Base-by-base conservation (phyloP, 2,888 invertebrate genomes). In the Sesia bembeciformis region DNA sequence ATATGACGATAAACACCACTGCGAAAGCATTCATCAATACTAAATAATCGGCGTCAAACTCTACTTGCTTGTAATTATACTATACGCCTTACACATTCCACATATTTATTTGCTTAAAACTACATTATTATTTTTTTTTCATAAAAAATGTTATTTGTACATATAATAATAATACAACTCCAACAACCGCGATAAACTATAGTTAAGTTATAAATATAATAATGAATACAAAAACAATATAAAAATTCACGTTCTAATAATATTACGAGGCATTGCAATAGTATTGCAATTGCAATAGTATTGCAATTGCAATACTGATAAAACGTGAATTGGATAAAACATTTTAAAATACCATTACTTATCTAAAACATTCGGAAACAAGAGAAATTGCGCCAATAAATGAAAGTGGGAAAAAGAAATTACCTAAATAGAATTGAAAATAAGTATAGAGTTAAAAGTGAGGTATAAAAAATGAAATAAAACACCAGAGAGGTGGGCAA, bases 61-160 rank as follows among this genome's bases (percentile, higher is more conserved):
- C 46, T 46, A 46, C 8, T 46, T 23, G 8, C 23, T 46, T 46
- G 23, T 23, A n/a, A 46, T 7, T 8, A 7, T 46, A 60, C 58
- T 65, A 68, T 64, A 69, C 7, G 46, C 8, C 23, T 46, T 23
- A 23, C 8, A 23, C 7, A 46, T 46, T 46, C 23, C 8, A 46
- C 8, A 46, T 46, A 46, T 46, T 46, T 23, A 63, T 61, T 63
- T 58, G 59, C 59, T 62, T 60, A 62, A 61, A 74, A 71, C 81
- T 86, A 86, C 67, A 74, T 82, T 84, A 84, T 74, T 76, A 68
- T 81, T 74, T 52, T 7, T n/a, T 71, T 70, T 73, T 77, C 72
- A 79, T 78, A 80, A 83, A 80, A 84, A 84, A 81, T 79, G 82
- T 84, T 86, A 85, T 88, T 88, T 88, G 89, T 88, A 89, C 89